Conservation (phyloP, 2,888 invertebrate species). For the Incurvaria masculella region DNA sequence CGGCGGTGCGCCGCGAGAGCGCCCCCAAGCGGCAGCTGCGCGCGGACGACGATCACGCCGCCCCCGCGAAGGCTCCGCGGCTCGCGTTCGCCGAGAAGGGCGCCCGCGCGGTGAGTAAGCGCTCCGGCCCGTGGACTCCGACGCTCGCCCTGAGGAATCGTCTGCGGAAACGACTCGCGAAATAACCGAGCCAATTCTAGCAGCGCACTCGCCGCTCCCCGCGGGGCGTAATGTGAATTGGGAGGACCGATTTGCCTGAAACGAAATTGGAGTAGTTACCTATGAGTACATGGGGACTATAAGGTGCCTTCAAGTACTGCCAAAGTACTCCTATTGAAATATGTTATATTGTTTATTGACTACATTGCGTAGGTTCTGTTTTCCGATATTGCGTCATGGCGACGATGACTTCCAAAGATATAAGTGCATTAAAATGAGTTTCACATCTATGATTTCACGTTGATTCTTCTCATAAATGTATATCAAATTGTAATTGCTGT, state of each 20-base stretch:
- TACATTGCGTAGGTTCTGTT: neutral
- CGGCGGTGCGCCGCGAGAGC: constrained; percentile 17
- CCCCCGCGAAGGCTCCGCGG: neutral
- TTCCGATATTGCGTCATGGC: neutral
- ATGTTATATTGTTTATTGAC: too few species aligned
- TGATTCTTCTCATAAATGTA: neutral
- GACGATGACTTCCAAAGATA: neutral
- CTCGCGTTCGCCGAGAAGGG: constrained; percentile 19
- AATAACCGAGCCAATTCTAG: constrained; percentile 26
- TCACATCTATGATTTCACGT: neutral
- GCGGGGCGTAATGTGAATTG: neutral
- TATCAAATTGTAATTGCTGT: too few species aligned
- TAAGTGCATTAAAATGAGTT: neutral
- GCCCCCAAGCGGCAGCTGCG: constrained; percentile 15
- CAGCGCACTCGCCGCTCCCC: constrained; percentile 13
- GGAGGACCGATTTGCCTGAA: too few species aligned
- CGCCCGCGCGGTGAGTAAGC: constrained; percentile 28
- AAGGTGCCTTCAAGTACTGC: constrained; percentile 34
- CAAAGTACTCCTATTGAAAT: constrained; percentile 30
- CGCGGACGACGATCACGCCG: constrained; percentile 11
- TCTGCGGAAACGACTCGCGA: constrained; percentile 40
- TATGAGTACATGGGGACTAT: constrained; percentile 22
- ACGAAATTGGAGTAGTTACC: constrained; percentile 21
- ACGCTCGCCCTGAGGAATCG: constrained; percentile 43
- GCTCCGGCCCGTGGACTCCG: constrained; percentile 40